phyloP scores from a whole-genome alignment of 2,888 invertebrate genomes.

The Drosophila birchii region DNA sequence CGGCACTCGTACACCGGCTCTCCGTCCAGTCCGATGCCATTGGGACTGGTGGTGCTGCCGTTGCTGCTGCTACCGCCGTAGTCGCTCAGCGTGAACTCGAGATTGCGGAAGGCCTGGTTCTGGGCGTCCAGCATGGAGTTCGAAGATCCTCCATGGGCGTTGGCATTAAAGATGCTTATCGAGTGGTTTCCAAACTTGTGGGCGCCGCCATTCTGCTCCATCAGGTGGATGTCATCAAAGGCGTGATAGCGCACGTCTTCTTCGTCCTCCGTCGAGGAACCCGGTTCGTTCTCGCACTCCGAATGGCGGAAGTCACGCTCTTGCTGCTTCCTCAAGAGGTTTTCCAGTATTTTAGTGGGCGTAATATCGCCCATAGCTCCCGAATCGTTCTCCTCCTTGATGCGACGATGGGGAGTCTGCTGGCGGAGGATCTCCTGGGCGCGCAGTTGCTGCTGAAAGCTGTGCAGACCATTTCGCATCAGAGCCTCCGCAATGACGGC shows the following conservation, averaged over 20 bases:
- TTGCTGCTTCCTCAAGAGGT: conserved; percentile 74
- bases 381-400: conserved; percentile 43
- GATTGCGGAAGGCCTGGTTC: conserved; percentile 80
- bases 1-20: conserved; percentile 86
- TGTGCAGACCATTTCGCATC: conserved; percentile 86
- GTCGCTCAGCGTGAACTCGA: conserved; percentile 82
- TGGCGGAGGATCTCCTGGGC: conserved; percentile 80
- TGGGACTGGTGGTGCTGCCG: conserved; percentile 85
- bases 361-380: conserved; percentile 40
- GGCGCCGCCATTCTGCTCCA: conserved; percentile 72
- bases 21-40: conserved; percentile 86
- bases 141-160: conserved; percentile 41
- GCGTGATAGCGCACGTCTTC: conserved; percentile 83
- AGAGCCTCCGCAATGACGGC: conserved; percentile 83
- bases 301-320: conserved; percentile 64
- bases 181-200: conserved; percentile 54
- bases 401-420: conserved; percentile 55
- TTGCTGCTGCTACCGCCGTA: conserved; percentile 73
- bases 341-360: conserved; percentile 77
- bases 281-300: conserved; percentile 76
- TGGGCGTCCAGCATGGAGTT: conserved; percentile 71
- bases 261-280: conserved; percentile 77
- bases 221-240: conserved; percentile 84
- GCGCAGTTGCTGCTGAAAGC: conserved; percentile 86
- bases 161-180: conserved; percentile 51